Evolutionary conservation across 1,140 invertebrate genomes (phyloP).

Genomic region (Chlorops oryzae): DNA sequence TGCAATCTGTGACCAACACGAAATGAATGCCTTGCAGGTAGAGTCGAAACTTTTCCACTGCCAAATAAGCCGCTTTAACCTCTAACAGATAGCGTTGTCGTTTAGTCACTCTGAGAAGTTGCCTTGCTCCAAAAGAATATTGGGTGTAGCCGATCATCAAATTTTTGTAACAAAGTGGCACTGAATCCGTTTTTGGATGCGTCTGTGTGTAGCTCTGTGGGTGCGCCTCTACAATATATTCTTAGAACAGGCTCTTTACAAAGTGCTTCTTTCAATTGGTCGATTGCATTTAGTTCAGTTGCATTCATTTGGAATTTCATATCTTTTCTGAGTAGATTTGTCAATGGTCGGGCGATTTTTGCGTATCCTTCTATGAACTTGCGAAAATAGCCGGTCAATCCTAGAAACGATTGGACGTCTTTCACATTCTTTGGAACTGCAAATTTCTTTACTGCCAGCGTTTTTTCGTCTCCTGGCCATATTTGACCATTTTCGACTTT

Average conservation of each 20-base stretch:
- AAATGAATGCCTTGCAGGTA: constrained; percentile 9
- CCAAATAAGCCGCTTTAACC: constrained; percentile 21
- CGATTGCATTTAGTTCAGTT: background rate
- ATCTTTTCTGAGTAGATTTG: constrained; percentile 4
- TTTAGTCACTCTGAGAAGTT: constrained; percentile 19
- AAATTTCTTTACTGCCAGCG: constrained; percentile 5
- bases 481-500: constrained; percentile 3
- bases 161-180: background rate
- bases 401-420: background rate
- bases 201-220: too few relatives aligned
- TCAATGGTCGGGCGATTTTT: background rate
- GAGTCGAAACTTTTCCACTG: constrained; percentile 22
- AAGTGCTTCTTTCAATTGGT: background rate
- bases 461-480: constrained; percentile 7
- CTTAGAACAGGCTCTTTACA: background rate
- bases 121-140: constrained; percentile 28
- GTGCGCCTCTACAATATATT: constrained; percentile 15
- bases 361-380: constrained; percentile 1
- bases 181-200: too few relatives aligned
- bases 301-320: background rate
- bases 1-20: constrained; percentile 25
- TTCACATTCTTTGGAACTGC: background rate
- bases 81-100: constrained; percentile 25
- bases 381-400: constrained; percentile 2
- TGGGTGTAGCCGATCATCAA: constrained; percentile 23